Evolutionary conservation across 2,888 invertebrate species (phyloP), one percentile per base, ranked within the genome.

Genomic region (Heliconius sara): DNA sequence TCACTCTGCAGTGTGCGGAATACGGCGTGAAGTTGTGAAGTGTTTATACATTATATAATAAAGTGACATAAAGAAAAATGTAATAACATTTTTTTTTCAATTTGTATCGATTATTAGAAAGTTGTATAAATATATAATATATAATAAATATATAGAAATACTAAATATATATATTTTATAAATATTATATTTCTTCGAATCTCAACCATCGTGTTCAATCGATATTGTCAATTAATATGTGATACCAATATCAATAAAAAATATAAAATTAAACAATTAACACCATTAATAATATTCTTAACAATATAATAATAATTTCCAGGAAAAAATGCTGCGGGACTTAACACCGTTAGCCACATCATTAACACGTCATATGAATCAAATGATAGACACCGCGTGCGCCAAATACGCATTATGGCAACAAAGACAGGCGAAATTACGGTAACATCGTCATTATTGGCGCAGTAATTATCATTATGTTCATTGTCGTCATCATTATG

Each of bases 381-480:
- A 98, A 89, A 96, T 99, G 92, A 95, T 99, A 84, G 97, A 97
- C 89, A 97, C 97, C 0, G 98, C 99, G 19, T 98, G 97, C 90
- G 96, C 97, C 82, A 99, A 98, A 89, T 99, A 97, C 94, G 97
- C 96, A 68, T 95, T 97, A 74, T 99, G 99, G 99, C 98, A 98
- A 89, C 97, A 97, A 84, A 93, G 97, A 80, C 95, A 94, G 67
- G 91, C 95, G 47, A 96, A 96, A 88, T 90, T 96, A 86, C 95
- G 96, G 89, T 95, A 95, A 75, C 75, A 63, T 22, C 16, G 39
- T 43, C 70, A n/a, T n/a, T 16, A 43, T 6, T 68, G n/a, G n/a
- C 16, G 13, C n/a, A 0, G 12, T 43, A 43, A 43, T 43, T 12
- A 25, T 39, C 25, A 68, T 68, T 68, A 39, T 6, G 22, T 9